A percentile compares a stretch with the other conserved stretches of the same genome.
These are phyloP conservation scores for Mustela nigripes DNA, from an alignment of 2,113 vertebrate genomes.

Conservation along the genomic window DNA sequence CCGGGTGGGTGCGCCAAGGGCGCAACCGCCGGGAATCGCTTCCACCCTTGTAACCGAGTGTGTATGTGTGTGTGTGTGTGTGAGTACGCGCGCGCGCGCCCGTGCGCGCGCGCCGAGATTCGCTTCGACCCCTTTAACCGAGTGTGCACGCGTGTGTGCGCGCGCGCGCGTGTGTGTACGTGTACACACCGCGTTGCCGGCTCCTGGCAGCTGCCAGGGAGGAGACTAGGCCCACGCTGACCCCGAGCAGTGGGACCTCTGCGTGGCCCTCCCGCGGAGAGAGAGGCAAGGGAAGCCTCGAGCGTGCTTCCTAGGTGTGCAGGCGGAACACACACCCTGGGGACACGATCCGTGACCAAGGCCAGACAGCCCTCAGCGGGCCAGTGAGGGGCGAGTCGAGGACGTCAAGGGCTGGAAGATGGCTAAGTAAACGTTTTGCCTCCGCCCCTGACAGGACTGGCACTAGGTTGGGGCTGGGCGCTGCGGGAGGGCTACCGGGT, in stretches of 20 bases:
- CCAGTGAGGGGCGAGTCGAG: neutral
- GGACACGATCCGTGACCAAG: neutral
- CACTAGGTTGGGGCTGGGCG: neutral
- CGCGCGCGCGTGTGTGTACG: neutral
- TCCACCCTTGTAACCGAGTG: neutral
- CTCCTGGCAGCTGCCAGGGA: neutral
- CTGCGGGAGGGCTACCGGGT: neutral
- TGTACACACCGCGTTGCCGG: neutral
- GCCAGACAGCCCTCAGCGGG: neutral
- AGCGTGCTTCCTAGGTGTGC: neutral
- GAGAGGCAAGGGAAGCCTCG: neutral
- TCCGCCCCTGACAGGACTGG: neutral
- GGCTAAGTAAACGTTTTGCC: neutral
- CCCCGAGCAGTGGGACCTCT: neutral
- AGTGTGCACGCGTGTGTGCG: neutral
- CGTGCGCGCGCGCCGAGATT: neutral
- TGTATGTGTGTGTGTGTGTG: neutral
- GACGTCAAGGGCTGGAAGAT: fast-evolving
- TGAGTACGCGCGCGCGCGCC: no score
- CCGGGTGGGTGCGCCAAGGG: neutral
- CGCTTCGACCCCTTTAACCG: neutral
- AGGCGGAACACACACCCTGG: neutral
- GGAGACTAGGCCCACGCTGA: neutral
- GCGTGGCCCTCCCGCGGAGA: neutral
- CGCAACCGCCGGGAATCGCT: neutral